Evolutionary conservation across 1,140 invertebrate genomes (phyloP), one percentile per base, ranked within the genome.

Genomic region (Berghia stephanieae): DNA sequence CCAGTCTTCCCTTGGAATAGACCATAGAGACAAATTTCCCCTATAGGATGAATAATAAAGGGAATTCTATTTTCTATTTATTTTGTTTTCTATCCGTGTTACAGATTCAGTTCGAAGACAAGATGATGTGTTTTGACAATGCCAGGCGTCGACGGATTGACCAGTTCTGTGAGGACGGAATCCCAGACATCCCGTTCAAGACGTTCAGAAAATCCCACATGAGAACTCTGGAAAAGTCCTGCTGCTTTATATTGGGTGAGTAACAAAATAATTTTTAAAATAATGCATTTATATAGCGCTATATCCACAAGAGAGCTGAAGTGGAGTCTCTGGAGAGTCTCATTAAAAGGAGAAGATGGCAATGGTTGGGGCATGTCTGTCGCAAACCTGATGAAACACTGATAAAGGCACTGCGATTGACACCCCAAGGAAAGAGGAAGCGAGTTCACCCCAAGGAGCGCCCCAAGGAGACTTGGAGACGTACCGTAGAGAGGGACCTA

Each of bases 161-260:
- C 55, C 49, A 72, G 4, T 82, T 83, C 42, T 86, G 85, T 80
- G 84, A 79, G 5, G 80, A 81, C 27, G 84, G 83, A 0, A 72
- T 80, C n/a, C 79, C 82, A 0, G 75, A 82, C 27, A 77, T 85
- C 27, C 83, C 85, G 16, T 81, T 84, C 49, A 81, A 81, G 0
- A 44, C 73, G 2, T 63, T 67, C 4, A 40, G 81, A 49, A 27
- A 63, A 21, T 55, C 52, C 3, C 84, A 78, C 73, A 84, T 85
- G 79, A 52, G 75, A 4, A 44, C 82, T 27, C 75, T 68, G 16
- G 72, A 83, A 42, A 34, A 80, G 21, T 73, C 81, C 24, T 86
- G 85, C 52, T 86, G 85, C 66, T 82, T 80, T 79, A 75, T 77
- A 43, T 75, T 85, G 46, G 85, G 85, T 85, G 79, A 78, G 46